Conservation (phyloP, 1,140 invertebrate genomes). For the Solenopsis fugax region DNA sequence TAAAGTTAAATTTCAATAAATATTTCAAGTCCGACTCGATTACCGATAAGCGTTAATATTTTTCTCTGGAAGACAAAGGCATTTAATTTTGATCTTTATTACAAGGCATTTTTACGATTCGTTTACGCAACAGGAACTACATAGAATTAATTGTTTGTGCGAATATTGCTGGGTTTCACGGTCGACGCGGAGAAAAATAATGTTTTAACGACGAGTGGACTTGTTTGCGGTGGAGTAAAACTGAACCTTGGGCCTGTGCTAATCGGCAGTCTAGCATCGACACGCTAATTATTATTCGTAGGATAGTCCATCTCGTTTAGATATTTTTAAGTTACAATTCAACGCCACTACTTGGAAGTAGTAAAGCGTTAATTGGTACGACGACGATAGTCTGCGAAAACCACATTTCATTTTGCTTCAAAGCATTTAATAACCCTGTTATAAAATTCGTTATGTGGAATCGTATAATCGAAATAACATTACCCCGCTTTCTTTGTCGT, state of each 20-base stretch:
- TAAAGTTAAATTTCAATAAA: neutral
- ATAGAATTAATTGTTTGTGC: constrained; percentile 12
- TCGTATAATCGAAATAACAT: constrained; percentile 28
- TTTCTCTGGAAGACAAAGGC: neutral
- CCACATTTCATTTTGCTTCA: constrained; percentile 10
- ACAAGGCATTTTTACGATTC: constrained; percentile 1
- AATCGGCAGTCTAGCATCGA: constrained; percentile 65
- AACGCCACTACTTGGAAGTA: neutral
- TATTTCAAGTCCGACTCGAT: neutral
- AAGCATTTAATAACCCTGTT: constrained; percentile 10
- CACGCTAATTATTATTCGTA: constrained; percentile 65
- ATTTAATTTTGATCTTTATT: constrained; percentile 23
- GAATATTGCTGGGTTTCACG: neutral
- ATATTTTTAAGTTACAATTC: constrained; percentile 40
- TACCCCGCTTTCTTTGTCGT: constrained; percentile 38
- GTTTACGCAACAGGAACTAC: neutral
- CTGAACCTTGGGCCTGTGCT: constrained; percentile 64
- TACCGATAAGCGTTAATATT: neutral
- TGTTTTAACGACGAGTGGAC: neutral
- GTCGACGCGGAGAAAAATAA: neutral
- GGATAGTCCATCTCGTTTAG: constrained; percentile 55
- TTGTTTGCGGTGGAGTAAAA: constrained; percentile 45
- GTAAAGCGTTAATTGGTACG: constrained; percentile 60
- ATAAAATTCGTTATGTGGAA: neutral
- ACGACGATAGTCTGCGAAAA: neutral